phyloP scores from a whole-genome alignment of 2,888 invertebrate genomes.

The Opisthograptis luteolata region DNA sequence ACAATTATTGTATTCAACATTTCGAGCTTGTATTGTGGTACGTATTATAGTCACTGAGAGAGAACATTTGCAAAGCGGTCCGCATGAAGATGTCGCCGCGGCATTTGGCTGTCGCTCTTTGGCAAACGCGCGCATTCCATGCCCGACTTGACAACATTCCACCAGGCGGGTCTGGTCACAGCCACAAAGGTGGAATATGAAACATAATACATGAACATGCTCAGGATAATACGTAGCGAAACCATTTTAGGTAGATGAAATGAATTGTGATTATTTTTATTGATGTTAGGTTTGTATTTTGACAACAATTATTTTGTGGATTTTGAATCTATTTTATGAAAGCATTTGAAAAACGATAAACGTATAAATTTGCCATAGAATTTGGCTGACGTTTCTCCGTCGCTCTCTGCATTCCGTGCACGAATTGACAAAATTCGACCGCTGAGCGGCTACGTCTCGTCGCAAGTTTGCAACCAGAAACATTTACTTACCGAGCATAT shows the following conservation, averaged over 20 bases:
- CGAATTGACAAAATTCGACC: conserved; percentile 18
- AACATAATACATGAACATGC: conserved; percentile 6
- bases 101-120: conserved; percentile 50
- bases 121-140: conserved; percentile 54
- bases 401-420: conserved; percentile 64
- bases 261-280: too few relatives aligned
- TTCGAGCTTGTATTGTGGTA: conserved; percentile 4
- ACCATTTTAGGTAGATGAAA: conserved; percentile 4
- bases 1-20: neutral
- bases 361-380: conserved; percentile 73
- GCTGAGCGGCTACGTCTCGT: conserved; percentile 10
- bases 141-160: conserved; percentile 52
- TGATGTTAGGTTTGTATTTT: too few relatives aligned
- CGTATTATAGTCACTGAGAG: conserved; percentile 15
- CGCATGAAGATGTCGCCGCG: conserved; percentile 55
- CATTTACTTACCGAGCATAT: conserved; percentile 9
- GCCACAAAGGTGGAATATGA: conserved; percentile 28
- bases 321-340: too few relatives aligned
- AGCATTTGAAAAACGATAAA: conserved; percentile 60
- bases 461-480: conserved; percentile 2
- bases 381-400: conserved; percentile 49
- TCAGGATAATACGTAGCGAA: neutral
- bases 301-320: too few relatives aligned
- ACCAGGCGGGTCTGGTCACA: conserved; percentile 24
- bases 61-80: conserved; percentile 44